These are phyloP conservation scores for Chrosomus eos DNA, from an alignment of 2,797 vertebrate genomes.

Conservation along the genomic window DNA sequence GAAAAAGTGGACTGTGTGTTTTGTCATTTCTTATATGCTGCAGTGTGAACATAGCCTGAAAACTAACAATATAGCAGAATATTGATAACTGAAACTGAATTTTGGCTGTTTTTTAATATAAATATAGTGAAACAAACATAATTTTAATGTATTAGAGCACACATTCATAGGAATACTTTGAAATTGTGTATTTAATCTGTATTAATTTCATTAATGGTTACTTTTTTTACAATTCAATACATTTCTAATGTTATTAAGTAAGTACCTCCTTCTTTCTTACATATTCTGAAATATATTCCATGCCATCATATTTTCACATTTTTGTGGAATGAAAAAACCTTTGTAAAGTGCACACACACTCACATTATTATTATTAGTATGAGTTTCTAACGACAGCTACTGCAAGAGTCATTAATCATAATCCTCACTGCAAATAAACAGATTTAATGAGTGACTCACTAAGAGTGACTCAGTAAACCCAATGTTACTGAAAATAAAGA, in stretches of 20 bases:
- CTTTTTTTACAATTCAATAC: not conserved
- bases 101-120: not conserved
- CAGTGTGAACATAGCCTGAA: not conserved
- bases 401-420: not conserved
- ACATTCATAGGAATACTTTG: not conserved
- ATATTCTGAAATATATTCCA: not conserved
- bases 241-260: not conserved
- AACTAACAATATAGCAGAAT: not conserved
- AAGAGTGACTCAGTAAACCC: slow-evolving; percentile 10
- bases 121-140: not conserved
- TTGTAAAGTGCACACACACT: not conserved
- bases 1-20: slow-evolving; percentile 29
- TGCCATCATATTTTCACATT: not conserved
- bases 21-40: slow-evolving; percentile 3
- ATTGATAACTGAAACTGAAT: not conserved
- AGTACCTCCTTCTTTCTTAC: not conserved
- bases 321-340: not conserved
- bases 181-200: not conserved
- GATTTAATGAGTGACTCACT: slow-evolving; percentile 29
- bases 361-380: not conserved
- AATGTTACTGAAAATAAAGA: not conserved
- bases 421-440: slow-evolving; percentile 9
- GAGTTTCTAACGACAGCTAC: not conserved
- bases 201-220: not conserved
- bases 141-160: not conserved